phyloP scores from a whole-genome alignment of 2,888 invertebrate genomes.

The Drosophila leonis region DNA sequence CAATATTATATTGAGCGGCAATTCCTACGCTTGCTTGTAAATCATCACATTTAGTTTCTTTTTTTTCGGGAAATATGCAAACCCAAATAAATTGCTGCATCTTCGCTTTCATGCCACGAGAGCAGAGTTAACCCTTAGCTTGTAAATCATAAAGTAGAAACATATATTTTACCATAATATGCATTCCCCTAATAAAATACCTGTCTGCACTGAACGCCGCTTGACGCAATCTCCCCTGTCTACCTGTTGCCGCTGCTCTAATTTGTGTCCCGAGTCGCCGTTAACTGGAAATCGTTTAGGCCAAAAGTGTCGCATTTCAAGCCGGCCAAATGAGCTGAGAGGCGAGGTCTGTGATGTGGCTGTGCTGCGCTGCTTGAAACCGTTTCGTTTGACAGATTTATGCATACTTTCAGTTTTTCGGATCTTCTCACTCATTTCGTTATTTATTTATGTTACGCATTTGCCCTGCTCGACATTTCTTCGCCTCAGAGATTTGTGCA shows the following conservation, averaged over 20 bases:
- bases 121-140: constrained; percentile 2
- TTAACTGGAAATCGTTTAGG: constrained; percentile 67
- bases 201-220: constrained; percentile 38
- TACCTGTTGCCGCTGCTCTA: constrained; percentile 68
- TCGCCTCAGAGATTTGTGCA: constrained; percentile 4
- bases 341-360: background rate
- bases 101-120: background rate
- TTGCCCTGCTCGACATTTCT: constrained; percentile 46
- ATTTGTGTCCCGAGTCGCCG: constrained; percentile 45
- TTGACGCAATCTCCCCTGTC: constrained; percentile 48
- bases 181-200: constrained; percentile 47
- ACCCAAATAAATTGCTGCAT: background rate
- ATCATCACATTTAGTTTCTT: background rate
- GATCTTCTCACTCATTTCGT: constrained; percentile 20
- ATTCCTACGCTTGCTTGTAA: background rate
- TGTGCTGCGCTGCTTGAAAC: constrained; percentile 51
- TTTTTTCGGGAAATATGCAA: constrained; percentile 6
- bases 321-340: constrained; percentile 26
- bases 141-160: constrained; percentile 44
- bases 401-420: constrained; percentile 63
- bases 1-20: constrained; percentile 1
- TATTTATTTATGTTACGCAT: constrained; percentile 65
- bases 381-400: constrained; percentile 67
- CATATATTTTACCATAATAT: constrained; percentile 30
- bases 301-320: constrained; percentile 72